phyloP scores from a whole-genome alignment of 2,797 vertebrate species.

The Chaunax sp. region DNA sequence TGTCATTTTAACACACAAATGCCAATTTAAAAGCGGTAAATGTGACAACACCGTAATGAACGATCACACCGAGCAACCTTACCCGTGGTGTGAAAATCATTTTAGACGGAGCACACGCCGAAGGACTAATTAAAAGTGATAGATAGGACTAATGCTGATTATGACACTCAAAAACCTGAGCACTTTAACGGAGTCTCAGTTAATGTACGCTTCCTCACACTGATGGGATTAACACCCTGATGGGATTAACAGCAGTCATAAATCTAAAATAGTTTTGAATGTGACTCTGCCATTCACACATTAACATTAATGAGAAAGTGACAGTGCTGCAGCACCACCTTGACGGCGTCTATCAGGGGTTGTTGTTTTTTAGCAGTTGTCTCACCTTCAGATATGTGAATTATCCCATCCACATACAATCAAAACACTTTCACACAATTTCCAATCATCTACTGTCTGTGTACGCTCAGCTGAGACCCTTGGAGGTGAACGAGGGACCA shows the following conservation, averaged over 20 bases:
- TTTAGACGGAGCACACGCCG: conserved; percentile 42
- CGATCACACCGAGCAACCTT: conserved; percentile 23
- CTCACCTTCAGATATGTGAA: conserved; percentile 57
- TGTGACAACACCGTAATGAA: conserved; percentile 58
- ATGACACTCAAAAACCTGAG: conserved; percentile 58
- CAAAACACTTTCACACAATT: conserved; percentile 46
- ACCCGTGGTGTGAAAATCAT: conserved; percentile 55
- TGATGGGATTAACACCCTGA: conserved; percentile 48
- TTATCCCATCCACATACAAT: conserved; percentile 30
- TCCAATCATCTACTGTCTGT: conserved; percentile 59
- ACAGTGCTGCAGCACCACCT: conserved; percentile 34
- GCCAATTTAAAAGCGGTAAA: conserved; percentile 60
- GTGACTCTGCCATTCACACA: conserved; percentile 54
- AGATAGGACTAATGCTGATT: conserved; percentile 69
- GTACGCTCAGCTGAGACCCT: conserved; percentile 43
- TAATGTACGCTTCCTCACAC: conserved; percentile 39
- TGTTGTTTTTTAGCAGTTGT: conserved; percentile 26
- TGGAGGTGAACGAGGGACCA: conserved; percentile 59
- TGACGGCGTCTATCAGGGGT: conserved; percentile 32
- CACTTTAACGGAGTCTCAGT: conserved; percentile 50
- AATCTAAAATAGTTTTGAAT: conserved; percentile 66
- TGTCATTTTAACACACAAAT: conserved; percentile 64
- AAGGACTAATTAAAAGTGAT: conserved; percentile 76
- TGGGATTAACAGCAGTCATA: conserved; percentile 71
- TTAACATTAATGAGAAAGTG: conserved; percentile 56